Base-by-base conservation (phyloP, 1,140 invertebrate species). In the Scylla paramamosain region DNA sequence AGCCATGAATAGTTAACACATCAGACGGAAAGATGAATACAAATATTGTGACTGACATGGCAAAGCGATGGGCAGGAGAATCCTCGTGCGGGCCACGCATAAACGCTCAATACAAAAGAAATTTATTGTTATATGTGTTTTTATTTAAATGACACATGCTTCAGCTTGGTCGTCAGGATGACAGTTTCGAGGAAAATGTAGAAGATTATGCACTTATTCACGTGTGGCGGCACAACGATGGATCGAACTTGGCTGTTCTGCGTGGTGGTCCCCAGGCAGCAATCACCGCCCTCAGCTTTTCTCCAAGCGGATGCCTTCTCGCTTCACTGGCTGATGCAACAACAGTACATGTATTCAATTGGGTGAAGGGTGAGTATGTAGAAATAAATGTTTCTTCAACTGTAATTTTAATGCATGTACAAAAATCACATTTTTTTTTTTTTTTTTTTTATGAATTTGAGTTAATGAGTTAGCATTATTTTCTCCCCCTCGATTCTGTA, bases 261-360 rank as follows among this genome's bases (percentile, higher is more conserved):
- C 45, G 91, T n/a, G 96, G 91, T 6, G 96, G 95, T 12, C 28
- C 84, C 0, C 89, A 94, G 32, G 83, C 52, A 16, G 77, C 94
- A 28, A 88, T 96, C 32, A 95, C 94, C 20, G 93, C 91, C 29
- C 89, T 96, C 4, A 95, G 86, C 48, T 96, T 96, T 88, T 96
- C 93, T 12, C 94, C 96, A 8, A 96, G 93, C 25, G 96, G 96
- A 4, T 83, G 96, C n/a, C 89, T 94, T 45, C 59, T 96, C 10
- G 96, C 96, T 20, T 95, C 95, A 16, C 93, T 96, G 3, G 94
- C 96, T 8, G 96, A 96, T 91, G 94, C 93, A 1, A 39, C 94
- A 4, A 77, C 59, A 14, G 91, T 96, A 39, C 93, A 96, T 39
- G 39, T 96, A n/a, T 96, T 96, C 48, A 96, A 94, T 39, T 96